Conservation (phyloP, 2,113 vertebrate species). For the Neomonachus schauinslandi region DNA sequence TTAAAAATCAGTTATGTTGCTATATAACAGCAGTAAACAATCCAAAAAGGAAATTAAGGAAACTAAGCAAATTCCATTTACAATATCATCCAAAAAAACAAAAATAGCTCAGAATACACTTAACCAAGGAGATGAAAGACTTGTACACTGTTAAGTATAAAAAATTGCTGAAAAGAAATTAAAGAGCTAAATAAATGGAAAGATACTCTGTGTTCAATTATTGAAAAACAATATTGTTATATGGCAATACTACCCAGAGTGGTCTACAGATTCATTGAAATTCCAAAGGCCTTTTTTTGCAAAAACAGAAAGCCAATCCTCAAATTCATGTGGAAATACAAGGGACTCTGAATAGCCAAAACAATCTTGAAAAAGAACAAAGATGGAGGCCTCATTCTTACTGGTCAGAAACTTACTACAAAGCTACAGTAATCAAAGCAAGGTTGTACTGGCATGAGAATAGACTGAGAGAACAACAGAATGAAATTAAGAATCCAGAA, state of each 20-base stretch:
- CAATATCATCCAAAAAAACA: neutral
- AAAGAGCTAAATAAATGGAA: constrained; percentile 25
- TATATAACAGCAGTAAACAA: neutral
- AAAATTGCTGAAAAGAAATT: neutral
- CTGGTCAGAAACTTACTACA: neutral
- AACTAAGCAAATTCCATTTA: neutral
- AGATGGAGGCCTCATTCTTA: neutral
- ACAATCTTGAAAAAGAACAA: constrained; percentile 16
- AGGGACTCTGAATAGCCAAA: neutral
- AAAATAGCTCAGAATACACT: constrained; percentile 6
- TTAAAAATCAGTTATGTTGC: neutral
- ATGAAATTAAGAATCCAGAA: neutral
- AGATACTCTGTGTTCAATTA: neutral
- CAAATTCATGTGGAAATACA: neutral
- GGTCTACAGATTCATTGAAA: neutral
- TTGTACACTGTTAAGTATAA: neutral
- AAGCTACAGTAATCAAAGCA: neutral
- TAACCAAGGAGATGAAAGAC: neutral
- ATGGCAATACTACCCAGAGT: neutral
- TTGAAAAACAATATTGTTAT: neutral
- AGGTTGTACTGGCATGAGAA: neutral
- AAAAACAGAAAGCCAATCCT: neutral
- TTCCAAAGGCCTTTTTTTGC: neutral
- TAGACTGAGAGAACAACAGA: neutral
- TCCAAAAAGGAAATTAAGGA: constrained; percentile 3